Conservation (phyloP, 2,797 vertebrate genomes). For the Sebastes vulpes region DNA sequence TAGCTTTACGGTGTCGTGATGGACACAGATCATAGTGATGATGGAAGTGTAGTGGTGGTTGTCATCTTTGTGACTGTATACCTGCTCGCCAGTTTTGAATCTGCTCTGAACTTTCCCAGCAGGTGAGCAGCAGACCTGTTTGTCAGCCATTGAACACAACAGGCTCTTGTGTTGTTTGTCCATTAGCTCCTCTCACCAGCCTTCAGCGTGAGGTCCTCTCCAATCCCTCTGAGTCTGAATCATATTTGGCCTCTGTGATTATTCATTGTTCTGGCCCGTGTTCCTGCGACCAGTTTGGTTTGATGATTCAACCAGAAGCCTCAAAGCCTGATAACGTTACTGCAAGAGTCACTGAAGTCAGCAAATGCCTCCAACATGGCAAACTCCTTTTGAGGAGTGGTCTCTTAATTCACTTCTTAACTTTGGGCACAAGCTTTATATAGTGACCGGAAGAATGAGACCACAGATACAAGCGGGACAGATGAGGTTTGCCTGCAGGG, state of each 20-base stretch:
- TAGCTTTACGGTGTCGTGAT: neutral
- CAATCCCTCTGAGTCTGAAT: neutral
- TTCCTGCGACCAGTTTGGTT: neutral
- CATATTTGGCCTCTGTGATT: neutral
- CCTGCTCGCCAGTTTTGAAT: neutral
- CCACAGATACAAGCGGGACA: neutral
- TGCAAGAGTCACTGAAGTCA: neutral
- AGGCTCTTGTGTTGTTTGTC: neutral
- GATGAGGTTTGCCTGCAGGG: neutral
- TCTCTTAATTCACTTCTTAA: neutral
- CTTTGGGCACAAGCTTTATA: neutral
- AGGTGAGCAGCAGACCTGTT: neutral
- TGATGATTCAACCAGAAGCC: neutral
- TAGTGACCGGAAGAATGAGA: neutral
- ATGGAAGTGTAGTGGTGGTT: neutral
- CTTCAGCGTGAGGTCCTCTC: neutral
- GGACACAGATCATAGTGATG: neutral
- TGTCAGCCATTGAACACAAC: neutral
- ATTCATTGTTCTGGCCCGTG: neutral
- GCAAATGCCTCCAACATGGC: neutral
- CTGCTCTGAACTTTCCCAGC: neutral
- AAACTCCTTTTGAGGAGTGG: neutral
- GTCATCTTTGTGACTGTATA: neutral
- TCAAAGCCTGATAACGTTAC: neutral
- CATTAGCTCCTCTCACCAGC: neutral